Evolutionary conservation across 2,113 vertebrate genomes (phyloP).

Genomic region (Sceloporus undulatus): DNA sequence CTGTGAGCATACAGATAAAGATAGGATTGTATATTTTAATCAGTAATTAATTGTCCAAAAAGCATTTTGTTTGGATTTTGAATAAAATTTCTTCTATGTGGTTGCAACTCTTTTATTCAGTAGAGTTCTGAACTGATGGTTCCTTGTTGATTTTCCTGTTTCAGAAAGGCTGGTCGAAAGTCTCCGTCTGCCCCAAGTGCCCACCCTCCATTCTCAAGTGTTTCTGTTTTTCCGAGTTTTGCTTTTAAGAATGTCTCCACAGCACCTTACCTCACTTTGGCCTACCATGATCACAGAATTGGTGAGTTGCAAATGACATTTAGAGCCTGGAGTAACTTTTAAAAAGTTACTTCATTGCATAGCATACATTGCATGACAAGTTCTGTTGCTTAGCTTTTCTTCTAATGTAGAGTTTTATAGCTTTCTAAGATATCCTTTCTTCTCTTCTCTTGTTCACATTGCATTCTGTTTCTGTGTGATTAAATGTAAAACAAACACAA

Average conservation of each 20-base stretch:
- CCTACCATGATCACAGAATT: conserved; percentile 99
- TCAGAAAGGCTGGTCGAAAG: conserved; percentile 98
- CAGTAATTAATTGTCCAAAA: background rate
- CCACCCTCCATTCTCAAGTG: conserved; percentile 98
- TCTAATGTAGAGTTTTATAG: conserved; percentile 25
- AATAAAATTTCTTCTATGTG: background rate
- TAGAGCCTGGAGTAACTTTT: background rate
- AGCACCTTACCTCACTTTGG: conserved; percentile 98
- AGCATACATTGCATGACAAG: background rate
- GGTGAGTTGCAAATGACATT: conserved; percentile 79
- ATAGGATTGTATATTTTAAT: too few species aligned
- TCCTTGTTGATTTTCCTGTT: conserved; percentile 66
- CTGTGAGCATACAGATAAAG: too few species aligned
- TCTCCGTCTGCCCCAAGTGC: conserved; percentile 96
- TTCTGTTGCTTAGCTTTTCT: background rate
- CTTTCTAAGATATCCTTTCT: background rate
- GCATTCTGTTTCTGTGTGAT: background rate
- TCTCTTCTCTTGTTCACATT: background rate
- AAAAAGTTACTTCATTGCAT: background rate
- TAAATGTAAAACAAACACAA: background rate
- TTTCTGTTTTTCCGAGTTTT: conserved; percentile 99
- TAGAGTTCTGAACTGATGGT: conserved; percentile 57
- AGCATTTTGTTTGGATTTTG: background rate
- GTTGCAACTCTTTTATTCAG: background rate
- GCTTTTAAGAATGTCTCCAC: conserved; percentile 97